Conservation (phyloP, 2,113 vertebrate species). For the Chaetodon trifascialis region DNA sequence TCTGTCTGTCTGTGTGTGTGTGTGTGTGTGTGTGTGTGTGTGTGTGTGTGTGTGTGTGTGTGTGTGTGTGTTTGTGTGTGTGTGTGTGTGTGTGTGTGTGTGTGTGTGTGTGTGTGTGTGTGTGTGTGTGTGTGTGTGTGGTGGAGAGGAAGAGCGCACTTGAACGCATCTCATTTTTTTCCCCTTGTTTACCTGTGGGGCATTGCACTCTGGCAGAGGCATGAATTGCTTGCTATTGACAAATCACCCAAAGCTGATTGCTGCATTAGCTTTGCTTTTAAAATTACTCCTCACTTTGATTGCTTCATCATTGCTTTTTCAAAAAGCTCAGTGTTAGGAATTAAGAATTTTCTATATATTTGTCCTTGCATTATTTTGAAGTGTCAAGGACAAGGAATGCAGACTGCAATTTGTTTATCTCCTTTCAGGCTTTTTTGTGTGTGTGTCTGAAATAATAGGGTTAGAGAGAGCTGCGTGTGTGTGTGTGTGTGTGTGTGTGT, state of each 20-base stretch:
- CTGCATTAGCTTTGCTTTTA: constrained; percentile 64
- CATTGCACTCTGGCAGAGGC: constrained; percentile 57
- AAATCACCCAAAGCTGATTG: constrained; percentile 68
- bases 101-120: constrained; percentile 20
- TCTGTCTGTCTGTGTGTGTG: constrained; percentile 21
- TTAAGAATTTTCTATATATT: constrained; percentile 38
- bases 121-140: constrained; percentile 5
- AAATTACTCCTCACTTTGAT: constrained; percentile 59
- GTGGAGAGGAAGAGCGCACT: constrained; percentile 61
- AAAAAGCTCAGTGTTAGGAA: constrained; percentile 26
- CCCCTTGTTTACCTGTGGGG: constrained; percentile 76
- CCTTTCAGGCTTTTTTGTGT: constrained; percentile 4
- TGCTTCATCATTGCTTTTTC: constrained; percentile 45
- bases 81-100: constrained; percentile 20
- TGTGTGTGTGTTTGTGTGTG: no score
- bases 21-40: constrained; percentile 14
- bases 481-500: constrained; percentile 29
- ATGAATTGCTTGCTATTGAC: constrained; percentile 65
- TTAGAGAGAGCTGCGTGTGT: constrained; percentile 34
- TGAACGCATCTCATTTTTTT: constrained; percentile 64
- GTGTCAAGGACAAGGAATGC: constrained; percentile 35
- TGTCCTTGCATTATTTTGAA: constrained; percentile 34
- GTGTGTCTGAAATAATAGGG: constrained; percentile 36
- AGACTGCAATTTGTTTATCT: constrained; percentile 28
- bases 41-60: constrained; percentile 18